Conservation (phyloP, 37 sponge, comb jelly and placozoan genomes). For the Ianthella basta region DNA sequence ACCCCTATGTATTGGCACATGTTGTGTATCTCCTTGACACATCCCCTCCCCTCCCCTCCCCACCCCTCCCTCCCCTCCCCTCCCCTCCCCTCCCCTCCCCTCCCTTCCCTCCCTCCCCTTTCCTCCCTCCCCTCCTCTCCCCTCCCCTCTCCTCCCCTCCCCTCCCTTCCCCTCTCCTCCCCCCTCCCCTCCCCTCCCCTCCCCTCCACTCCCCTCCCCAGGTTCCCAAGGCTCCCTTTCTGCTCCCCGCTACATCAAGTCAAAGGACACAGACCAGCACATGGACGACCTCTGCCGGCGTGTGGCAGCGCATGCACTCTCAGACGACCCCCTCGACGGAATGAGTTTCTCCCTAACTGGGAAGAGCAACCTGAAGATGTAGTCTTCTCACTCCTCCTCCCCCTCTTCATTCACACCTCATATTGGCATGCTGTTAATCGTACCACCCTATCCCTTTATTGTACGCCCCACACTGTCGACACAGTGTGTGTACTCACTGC, state of each 20-base stretch:
- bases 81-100: constrained; percentile 34
- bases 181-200: neutral
- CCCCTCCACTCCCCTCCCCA: neutral
- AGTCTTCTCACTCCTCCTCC: too few relatives aligned
- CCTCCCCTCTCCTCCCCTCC: constrained; percentile 27
- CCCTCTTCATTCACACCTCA: neutral
- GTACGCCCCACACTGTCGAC: neutral
- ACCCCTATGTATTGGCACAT: too few relatives aligned
- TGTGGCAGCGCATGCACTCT: constrained; percentile 63
- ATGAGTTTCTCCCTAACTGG: constrained; percentile 16
- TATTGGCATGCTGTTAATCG: neutral
- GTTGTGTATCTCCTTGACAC: too few relatives aligned
- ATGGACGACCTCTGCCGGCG: constrained; percentile 75
- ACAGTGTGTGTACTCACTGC: neutral
- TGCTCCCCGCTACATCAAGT: constrained; percentile 16
- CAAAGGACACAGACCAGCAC: constrained; percentile 39
- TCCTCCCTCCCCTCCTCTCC: neutral
- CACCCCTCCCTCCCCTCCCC: constrained; percentile 17
- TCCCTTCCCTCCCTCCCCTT: constrained; percentile 19
- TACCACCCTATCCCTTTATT: neutral
- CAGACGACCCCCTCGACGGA: constrained; percentile 27
- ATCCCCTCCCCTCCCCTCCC: neutral
- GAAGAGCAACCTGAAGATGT: neutral
- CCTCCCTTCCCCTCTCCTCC: constrained; percentile 31
- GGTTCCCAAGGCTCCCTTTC: constrained; percentile 12